Evolutionary conservation across 2,113 vertebrate genomes (phyloP), one percentile per base, ranked within the genome.

Genomic region (Lampris megalopsis): DNA sequence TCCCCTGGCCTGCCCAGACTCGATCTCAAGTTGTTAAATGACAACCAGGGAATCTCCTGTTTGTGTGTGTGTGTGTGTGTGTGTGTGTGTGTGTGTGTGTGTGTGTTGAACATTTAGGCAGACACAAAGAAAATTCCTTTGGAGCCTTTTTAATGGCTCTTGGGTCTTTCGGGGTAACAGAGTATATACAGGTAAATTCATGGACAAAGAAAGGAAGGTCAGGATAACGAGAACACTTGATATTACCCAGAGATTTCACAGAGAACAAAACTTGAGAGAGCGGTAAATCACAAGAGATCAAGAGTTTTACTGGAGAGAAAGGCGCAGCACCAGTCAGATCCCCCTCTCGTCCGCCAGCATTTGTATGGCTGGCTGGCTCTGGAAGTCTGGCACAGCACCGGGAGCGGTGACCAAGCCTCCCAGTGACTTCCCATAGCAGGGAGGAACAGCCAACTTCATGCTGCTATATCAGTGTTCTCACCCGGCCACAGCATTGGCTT

Each of bases 321-420:
- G 24, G 24, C 43, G 37, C 63, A 58, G 63, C 35, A 78, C 64
- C 53, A 63, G 59, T 43, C 63, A 79, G 72, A 76, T 56, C 59
- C 52, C 13, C 10, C 41, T 73, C 37, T 7, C 9, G 38, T 71
- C 37, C 68, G 50, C 5, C 50, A 36, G 9, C 53, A 9, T 8
- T 35, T 57, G 24, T 6, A 5, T 36, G 24, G 54, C 54, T 57
- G 35, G 53, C 45, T 9, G 36, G 42, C 45, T 7, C 11, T 9
- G 45, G 24, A 24, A 24, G 24, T 24, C 24, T 24, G 24, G 24
- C 24, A 24, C 24, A 24, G 24, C 24, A 24, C 24, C 7, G 5
- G 54, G 35, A 57, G n/a, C 42, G 60, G 10, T 57, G 36, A 45
- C 43, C 43, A 4, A 45, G 43, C 2, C 24, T 49, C n/a, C 45